Evolutionary conservation across 1,140 invertebrate genomes (phyloP), one percentile per base, ranked within the genome.

Genomic region (Psix sp.): DNA sequence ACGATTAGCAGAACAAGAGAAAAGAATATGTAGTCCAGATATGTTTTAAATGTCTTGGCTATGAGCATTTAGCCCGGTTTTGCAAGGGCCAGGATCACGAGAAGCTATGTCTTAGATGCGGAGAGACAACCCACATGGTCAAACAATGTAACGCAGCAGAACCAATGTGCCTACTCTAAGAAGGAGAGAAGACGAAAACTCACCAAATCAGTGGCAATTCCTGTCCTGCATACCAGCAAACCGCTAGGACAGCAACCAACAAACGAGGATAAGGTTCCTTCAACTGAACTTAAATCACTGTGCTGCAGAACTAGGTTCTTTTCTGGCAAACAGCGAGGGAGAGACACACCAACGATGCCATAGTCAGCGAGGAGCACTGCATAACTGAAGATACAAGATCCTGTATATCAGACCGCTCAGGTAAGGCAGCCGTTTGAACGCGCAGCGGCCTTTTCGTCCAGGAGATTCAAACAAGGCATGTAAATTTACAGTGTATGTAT

Each of bases 21-120:
- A 26, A 24, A 43, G 17, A 10, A 24, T 1, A 0, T n/a, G n/a
- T 24, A 1, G 2, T 5, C 10, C 5, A 13, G 40, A 21, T 11
- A 24, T 43, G 40, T n/a, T 43, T 24, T 14, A 43, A 10, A 6
- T 43, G 20, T 13, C 40, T 10, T n/a, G n/a, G n/a, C n/a, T n/a
- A n/a, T n/a, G n/a, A n/a, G n/a, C n/a, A n/a, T n/a, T n/a, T n/a
- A n/a, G n/a, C n/a, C n/a, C n/a, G n/a, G n/a, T n/a, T n/a, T n/a
- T n/a, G n/a, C n/a, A n/a, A n/a, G n/a, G n/a, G n/a, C n/a, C n/a
- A n/a, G n/a, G n/a, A n/a, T n/a, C n/a, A n/a, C n/a, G n/a, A n/a
- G n/a, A n/a, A n/a, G n/a, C n/a, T n/a, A 2, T 43, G 40, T n/a
- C 11, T 24, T n/a, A n/a, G 5, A 10, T 43, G 40, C 11, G 20